Conservation (phyloP, 2,797 vertebrate species). For the Threskiornis aethiopicus region DNA sequence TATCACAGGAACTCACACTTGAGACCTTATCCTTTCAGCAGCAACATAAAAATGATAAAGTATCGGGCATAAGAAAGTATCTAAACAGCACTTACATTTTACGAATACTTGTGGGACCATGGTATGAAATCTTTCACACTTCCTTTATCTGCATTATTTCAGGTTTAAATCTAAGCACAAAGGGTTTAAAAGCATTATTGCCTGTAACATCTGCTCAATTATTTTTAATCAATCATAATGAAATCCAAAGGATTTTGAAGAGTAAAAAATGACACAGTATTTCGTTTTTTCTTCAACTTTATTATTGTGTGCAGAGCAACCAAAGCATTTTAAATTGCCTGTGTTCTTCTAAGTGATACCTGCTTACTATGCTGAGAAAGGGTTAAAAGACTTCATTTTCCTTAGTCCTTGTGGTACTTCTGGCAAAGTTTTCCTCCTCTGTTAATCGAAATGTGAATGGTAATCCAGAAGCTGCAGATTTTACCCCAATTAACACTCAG, state of each 20-base stretch:
- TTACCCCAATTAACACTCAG: slow-evolving; percentile 51
- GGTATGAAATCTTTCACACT: slow-evolving; percentile 17
- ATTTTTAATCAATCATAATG: slow-evolving; percentile 24
- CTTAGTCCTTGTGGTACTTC: background rate
- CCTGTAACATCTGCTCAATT: slow-evolving; percentile 31
- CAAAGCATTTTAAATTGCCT: background rate
- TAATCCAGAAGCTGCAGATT: slow-evolving; percentile 55
- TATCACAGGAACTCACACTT: slow-evolving; percentile 38
- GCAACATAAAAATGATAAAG: slow-evolving; percentile 59
- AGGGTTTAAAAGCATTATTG: slow-evolving; percentile 11
- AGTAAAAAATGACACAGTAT: background rate
- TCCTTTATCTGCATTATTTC: slow-evolving; percentile 44
- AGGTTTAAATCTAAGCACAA: slow-evolving; percentile 50
- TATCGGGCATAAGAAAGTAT: background rate
- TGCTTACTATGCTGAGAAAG: background rate
- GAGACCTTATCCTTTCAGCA: slow-evolving; percentile 65
- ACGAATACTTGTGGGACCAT: slow-evolving; percentile 15
- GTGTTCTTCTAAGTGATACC: background rate
- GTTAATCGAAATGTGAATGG: slow-evolving; percentile 26
- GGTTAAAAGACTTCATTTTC: slow-evolving; percentile 21
- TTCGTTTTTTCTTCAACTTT: background rate
- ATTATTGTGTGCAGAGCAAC: background rate
- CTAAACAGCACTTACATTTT: slow-evolving; percentile 22
- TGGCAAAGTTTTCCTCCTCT: slow-evolving; percentile 25
- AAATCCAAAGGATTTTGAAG: background rate